Evolutionary conservation across 2,888 invertebrate species (phyloP), one percentile per base, ranked within the genome.

Genomic region (Formica aserva): DNA sequence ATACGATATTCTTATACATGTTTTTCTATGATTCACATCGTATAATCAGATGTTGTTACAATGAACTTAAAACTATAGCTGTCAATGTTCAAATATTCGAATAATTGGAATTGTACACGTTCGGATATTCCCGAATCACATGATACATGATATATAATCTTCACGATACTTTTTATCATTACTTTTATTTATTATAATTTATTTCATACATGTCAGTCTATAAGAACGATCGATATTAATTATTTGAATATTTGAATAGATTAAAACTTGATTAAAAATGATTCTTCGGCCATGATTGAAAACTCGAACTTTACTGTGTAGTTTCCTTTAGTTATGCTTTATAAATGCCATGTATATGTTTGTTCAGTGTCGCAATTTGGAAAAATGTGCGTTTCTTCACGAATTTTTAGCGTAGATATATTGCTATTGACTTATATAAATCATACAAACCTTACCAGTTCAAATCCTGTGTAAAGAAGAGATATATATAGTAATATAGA

Each of bases 361-460:
- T n/a, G 32, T 71, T 57, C 5, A 22, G 18, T 45, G 13, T 62
- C 35, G 45, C 72, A 52, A 76, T 62, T 81, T 72, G 18, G 22
- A 71, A 72, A 72, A 80, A 22, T 80, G 72, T 80, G 72, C 71
- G 60, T 72, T 71, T 48, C 29, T 32, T 45, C 15, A 76, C 13
- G 26, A 41, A 41, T 60, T 60, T 60, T 6, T 60, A 71, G 22
- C 41, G 18, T 29, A 71, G 38, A 75, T 11, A 35, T 22, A 22
- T 67, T 8, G 9, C 52, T 52, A 66, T 41, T 55, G 29, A 57
- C 8, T 38, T 9, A 3, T 8, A 52, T 65, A 48, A 41, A 26
- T 41, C 29, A 32, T 29, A 52, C 67, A 52, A n/a, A 38, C 29
- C 18, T 67, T 6, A 15, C 8, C 18, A 9, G 57, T 32, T 3